Evolutionary conservation across 2,113 vertebrate species (phyloP), one percentile per base, ranked within the genome.

Genomic region (Dascyllus trimaculatus): DNA sequence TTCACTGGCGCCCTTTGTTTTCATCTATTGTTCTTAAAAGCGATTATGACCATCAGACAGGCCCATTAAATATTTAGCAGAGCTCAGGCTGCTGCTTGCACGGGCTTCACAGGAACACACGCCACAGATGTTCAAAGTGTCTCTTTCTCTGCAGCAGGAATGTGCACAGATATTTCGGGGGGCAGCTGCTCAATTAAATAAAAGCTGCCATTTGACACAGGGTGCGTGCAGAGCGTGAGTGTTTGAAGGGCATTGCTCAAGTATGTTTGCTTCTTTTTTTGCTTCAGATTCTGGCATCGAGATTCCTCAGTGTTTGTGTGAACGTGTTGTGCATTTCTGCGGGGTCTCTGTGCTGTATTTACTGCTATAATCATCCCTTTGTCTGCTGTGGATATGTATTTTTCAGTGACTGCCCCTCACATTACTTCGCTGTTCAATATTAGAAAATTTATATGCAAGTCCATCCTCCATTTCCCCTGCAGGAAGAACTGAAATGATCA

Each of bases 1-100:
- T 86, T 75, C 60, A 61, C 78, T 14, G 24, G 62, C 60, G 11
- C 66, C 81, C 72, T 88, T 89, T 92, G 76, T 92, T 92, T 92
- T 88, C 67, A 85, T 91, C 86, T 85, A 83, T 90, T 89, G 87
- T 93, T 86, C 85, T 86, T 84, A 85, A 91, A 87, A 88, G 90
- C 87, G 76, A 91, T 93, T 89, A 92, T 88, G 85, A 91, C 87
- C 88, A 88, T 87, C 90, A 93, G 89, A 92, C 87, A 80, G 78
- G 71, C 35, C 57, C 79, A 81, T 91, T 90, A 91, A 94, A 93
- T 92, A 94, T 93, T 93, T 83, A 93, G 86, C 45, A 75, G 73
- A 14, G 59, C 77, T 74, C 29, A 7, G 58, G 38, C 78, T 61
- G 73, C 80, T 60, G 82, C 73, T 76, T 79, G 82, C 64, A 11